Evolutionary conservation across 1,140 invertebrate genomes (phyloP).

Genomic region (Calliopsis andreniformis): DNA sequence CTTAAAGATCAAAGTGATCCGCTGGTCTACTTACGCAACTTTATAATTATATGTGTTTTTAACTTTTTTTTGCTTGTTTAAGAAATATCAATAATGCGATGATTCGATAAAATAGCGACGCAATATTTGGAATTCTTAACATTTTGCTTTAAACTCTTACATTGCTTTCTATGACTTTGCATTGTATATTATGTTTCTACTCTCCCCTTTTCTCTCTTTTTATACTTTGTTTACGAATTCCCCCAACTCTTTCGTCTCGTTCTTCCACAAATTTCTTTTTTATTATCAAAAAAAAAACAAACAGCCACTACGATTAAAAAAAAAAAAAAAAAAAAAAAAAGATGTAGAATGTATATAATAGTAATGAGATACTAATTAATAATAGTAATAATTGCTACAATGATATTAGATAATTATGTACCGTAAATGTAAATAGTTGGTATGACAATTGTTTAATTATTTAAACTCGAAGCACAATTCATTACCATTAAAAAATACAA

Average conservation of each 20-base stretch:
- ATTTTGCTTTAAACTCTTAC: slow-evolving; percentile 47
- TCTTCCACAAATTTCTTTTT: slow-evolving; percentile 48
- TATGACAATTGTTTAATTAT: slow-evolving; percentile 59
- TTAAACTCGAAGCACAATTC: slow-evolving; percentile 67
- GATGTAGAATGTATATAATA: slow-evolving; percentile 62
- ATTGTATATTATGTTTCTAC: slow-evolving; percentile 41
- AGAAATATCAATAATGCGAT: slow-evolving; percentile 55
- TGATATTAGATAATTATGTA: slow-evolving; percentile 66
- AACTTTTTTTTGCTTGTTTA: slow-evolving; percentile 53
- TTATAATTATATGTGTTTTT: slow-evolving; percentile 60
- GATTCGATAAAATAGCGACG: slow-evolving; percentile 53
- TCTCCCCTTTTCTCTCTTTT: slow-evolving; percentile 41
- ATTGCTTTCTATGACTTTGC: slow-evolving; percentile 56
- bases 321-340: slow-evolving; percentile 58
- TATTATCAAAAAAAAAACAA: slow-evolving; percentile 63
- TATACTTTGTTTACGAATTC: slow-evolving; percentile 38
- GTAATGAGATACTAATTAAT: slow-evolving; percentile 60
- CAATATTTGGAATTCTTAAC: slow-evolving; percentile 53
- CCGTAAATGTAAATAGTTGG: slow-evolving; percentile 64
- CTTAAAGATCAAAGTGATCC: slow-evolving; percentile 68
- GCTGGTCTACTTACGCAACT: slow-evolving; percentile 64
- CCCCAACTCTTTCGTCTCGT: slow-evolving; percentile 40
- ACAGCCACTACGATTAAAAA: slow-evolving; percentile 58
- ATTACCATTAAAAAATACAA: slow-evolving; percentile 69
- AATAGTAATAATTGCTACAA: slow-evolving; percentile 64